Evolutionary conservation across 2,797 vertebrate genomes (phyloP).

Genomic region (Galago senegalensis): DNA sequence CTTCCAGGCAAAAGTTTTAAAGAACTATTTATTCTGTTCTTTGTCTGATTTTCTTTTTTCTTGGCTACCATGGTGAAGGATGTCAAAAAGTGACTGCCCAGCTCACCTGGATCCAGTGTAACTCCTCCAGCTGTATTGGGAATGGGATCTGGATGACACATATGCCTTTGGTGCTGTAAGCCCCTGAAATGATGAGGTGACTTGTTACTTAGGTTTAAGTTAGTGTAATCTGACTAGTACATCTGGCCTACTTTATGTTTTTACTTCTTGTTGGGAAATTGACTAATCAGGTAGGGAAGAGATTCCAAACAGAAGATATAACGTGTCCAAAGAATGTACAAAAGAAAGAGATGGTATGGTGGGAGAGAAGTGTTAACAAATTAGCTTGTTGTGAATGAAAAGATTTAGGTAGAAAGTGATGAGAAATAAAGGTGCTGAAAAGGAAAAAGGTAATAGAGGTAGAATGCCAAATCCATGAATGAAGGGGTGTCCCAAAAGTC

Average conservation of each 20-base stretch:
- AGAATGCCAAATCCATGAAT: background rate
- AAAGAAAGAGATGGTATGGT: background rate
- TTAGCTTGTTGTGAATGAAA: background rate
- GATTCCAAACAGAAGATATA: slow-evolving; percentile 10
- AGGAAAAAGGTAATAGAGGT: background rate
- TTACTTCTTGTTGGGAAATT: background rate
- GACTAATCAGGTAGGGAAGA: background rate
- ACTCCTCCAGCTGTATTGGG: background rate
- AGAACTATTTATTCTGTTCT: background rate
- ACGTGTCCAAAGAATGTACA: background rate
- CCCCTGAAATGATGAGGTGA: background rate
- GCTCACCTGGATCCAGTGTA: background rate
- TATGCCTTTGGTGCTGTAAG: background rate
- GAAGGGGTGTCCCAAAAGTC: no score
- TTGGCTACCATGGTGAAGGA: background rate
- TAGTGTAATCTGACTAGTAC: background rate
- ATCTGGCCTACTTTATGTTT: background rate
- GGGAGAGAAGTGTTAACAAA: background rate
- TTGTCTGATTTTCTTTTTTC: background rate
- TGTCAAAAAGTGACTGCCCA: background rate
- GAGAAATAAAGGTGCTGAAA: background rate
- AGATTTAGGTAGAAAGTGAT: background rate
- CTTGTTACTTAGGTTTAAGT: background rate
- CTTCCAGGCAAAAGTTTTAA: slow-evolving; percentile 8
- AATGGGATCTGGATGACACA: background rate